Base-by-base conservation (phyloP, 1,140 invertebrate species). In the Dolichoris vasculosae region DNA sequence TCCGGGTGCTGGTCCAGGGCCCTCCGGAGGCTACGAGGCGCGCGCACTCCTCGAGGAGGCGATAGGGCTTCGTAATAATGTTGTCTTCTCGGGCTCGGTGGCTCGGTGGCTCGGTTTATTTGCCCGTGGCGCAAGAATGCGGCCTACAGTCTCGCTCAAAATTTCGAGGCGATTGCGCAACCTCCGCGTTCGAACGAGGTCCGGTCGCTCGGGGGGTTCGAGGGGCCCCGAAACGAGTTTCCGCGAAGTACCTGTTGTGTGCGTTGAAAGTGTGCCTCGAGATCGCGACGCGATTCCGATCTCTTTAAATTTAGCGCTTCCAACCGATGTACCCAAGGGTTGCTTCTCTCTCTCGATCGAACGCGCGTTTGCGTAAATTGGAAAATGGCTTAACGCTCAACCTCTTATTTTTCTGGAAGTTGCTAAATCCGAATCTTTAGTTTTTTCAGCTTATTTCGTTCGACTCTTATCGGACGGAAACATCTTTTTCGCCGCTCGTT, bases 71-170 rank as follows among this genome's bases (percentile, higher is more conserved):
- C 89, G 91, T 93, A 93, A 93, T 93, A 93, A 93, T 92, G 92
- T 93, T 93, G 92, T 93, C 92, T 93, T 92, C 92, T 92, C 92
- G 89, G 91, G 90, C 87, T 87, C 90, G 90, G 89, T 93, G n/a
- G n/a, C n/a, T n/a, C n/a, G n/a, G n/a, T n/a, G n/a, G n/a, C 87
- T 87, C 90, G 90, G 89, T 93, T 93, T 92, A 93, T 93, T 93
- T 92, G 91, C 92, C 90, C 90, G 89, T 90, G 90, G 90, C 91
- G 89, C 90, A 93, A 93, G 92, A 93, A 93, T 93, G 92, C 92
- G 91, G 92, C 91, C 92, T 93, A 93, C 92, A 93, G 92, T 93
- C 92, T 91, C 86, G 82, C 83, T 90, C 92, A 93, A 93, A 93
- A 93, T 92, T 92, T 90, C 35, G 86, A 90, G 88, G 86, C 83